These are phyloP conservation scores for Pitangus sulphuratus DNA, from an alignment of 2,797 vertebrate genomes.

Conservation along the genomic window DNA sequence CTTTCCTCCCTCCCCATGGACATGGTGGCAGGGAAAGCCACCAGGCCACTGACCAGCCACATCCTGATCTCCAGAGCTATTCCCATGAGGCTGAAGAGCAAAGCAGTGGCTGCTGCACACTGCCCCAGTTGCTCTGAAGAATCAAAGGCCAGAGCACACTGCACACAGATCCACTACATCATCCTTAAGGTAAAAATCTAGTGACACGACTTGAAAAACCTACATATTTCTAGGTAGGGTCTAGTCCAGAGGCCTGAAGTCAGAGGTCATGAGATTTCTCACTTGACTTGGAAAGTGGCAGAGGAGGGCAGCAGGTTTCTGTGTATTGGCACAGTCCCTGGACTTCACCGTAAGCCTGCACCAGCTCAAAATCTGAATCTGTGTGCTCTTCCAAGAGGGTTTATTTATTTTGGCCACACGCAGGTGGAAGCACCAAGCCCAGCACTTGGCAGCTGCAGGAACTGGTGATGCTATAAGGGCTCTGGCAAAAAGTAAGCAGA, in stretches of 20 bases:
- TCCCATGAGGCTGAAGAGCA: accelerated
- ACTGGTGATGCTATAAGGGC: background rate
- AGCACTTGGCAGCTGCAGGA: background rate
- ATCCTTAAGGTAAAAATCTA: background rate
- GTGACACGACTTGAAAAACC: background rate
- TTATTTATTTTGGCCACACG: background rate
- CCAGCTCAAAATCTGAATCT: background rate
- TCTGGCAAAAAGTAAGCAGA: background rate
- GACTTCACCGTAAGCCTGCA: background rate
- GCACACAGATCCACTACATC: background rate
- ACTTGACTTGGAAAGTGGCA: background rate
- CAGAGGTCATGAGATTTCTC: background rate
- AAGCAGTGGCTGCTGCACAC: background rate
- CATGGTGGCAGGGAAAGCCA: accelerated
- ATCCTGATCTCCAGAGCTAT: background rate
- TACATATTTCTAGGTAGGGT: background rate
- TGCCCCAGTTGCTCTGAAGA: background rate
- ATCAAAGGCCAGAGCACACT: background rate
- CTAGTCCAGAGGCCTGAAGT: background rate
- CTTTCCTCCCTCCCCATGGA: background rate
- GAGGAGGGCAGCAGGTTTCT: background rate
- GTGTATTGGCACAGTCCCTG: background rate
- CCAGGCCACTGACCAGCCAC: background rate
- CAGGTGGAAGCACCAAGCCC: background rate
- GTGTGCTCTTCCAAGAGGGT: background rate